Evolutionary conservation across 2,797 vertebrate genomes (phyloP).

Genomic region (Alcedo quadribrachys): DNA sequence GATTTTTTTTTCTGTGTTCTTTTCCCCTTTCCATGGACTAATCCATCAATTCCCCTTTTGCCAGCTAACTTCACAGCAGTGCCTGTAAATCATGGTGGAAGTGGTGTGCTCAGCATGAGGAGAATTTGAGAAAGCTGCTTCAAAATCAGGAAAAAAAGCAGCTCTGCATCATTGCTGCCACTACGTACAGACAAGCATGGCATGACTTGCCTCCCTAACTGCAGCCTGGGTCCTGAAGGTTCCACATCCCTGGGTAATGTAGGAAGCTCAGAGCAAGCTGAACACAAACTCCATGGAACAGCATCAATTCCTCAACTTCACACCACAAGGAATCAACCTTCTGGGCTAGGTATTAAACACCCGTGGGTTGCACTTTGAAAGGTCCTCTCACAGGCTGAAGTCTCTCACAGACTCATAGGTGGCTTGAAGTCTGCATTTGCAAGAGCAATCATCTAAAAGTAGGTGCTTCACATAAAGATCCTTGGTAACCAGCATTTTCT

Average conservation of each 20-base stretch:
- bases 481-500: neutral
- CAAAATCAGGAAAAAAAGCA: neutral
- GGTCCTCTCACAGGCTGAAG: neutral
- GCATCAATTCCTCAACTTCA: neutral
- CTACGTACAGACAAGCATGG: neutral
- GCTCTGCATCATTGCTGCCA: fast-evolving
- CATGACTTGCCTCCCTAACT: fast-evolving
- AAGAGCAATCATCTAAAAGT: neutral
- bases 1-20: neutral
- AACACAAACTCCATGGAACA: fast-evolving
- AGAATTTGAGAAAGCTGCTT: neutral
- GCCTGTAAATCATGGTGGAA: neutral
- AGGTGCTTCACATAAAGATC: neutral
- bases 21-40: neutral
- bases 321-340: neutral
- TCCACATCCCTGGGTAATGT: fast-evolving
- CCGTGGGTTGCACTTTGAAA: neutral
- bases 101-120: fast-evolving
- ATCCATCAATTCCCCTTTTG: neutral
- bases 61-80: neutral
- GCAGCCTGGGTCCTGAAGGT: neutral
- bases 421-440: neutral
- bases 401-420: neutral
- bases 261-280: neutral
- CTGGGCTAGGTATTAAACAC: neutral